Percentiles rank a stretch among this genome's conserved stretches.
phyloP scores from a whole-genome alignment of 64 coral and sea anemone genomes.

The Dendrophyllia cribrosa region DNA sequence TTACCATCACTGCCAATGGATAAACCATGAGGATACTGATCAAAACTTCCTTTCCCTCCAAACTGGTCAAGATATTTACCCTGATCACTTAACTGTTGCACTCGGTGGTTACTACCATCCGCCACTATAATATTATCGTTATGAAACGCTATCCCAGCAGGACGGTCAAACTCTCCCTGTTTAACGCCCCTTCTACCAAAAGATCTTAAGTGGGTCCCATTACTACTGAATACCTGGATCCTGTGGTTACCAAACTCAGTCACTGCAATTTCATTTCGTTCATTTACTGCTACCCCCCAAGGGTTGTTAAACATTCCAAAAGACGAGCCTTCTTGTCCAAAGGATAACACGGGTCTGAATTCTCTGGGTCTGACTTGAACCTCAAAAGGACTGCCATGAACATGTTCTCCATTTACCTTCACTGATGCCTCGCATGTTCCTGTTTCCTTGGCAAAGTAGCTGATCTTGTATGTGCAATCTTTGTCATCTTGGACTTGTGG shows the following conservation, averaged over 20 bases:
- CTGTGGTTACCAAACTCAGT: neutral
- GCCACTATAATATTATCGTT: neutral
- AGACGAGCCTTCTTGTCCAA: neutral
- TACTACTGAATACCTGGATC: neutral
- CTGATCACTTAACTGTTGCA: neutral
- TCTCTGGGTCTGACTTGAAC: neutral
- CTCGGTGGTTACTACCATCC: neutral
- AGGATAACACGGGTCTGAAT: neutral
- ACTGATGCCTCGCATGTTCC: neutral
- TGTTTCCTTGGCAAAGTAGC: neutral
- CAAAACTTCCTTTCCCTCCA: neutral
- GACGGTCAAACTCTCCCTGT: neutral
- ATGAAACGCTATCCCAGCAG: neutral
- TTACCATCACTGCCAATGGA: neutral
- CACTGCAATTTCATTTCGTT: neutral
- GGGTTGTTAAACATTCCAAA: neutral
- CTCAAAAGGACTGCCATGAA: neutral
- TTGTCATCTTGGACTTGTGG: neutral
- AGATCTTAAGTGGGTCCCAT: neutral
- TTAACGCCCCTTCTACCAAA: neutral
- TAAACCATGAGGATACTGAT: neutral
- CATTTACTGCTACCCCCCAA: neutral
- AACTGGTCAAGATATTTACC: neutral
- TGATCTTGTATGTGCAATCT: neutral
- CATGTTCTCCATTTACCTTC: neutral